These are phyloP conservation scores for Drosophila dunni DNA, from an alignment of 1,140 invertebrate species.

Conservation along the genomic window DNA sequence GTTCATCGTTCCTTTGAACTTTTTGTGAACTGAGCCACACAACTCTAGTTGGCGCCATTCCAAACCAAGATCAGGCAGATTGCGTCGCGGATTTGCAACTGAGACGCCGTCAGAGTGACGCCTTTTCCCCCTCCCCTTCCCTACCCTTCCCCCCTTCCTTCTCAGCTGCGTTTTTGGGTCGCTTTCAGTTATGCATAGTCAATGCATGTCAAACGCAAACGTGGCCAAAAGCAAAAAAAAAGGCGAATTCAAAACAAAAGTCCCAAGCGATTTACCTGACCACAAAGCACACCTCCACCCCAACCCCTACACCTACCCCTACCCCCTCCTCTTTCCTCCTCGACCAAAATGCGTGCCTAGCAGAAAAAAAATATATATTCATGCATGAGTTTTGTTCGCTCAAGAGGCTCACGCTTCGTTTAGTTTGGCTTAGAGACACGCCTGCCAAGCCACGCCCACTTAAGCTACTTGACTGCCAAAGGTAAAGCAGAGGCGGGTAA, in stretches of 20 bases:
- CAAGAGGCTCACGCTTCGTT: constrained; percentile 49
- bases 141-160: no score
- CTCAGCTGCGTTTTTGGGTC: constrained; percentile 1
- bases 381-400: constrained; percentile 51
- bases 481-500: not conserved
- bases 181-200: constrained; percentile 63
- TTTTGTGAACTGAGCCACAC: no score
- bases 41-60: constrained; percentile 47
- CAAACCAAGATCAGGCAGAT: constrained; percentile 69
- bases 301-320: not conserved
- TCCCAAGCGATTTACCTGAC: constrained; percentile 69
- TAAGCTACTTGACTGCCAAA: constrained; percentile 1
- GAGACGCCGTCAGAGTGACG: constrained; percentile 50
- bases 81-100: constrained; percentile 60
- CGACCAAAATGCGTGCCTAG: constrained; percentile 60
- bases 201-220: constrained; percentile 78
- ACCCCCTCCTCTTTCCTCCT: not conserved
- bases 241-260: constrained; percentile 56
- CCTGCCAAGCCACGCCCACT: constrained; percentile 14
- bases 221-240: constrained; percentile 47
- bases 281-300: constrained; percentile 52
- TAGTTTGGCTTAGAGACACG: constrained; percentile 52
- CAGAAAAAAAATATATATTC: constrained; percentile 45
- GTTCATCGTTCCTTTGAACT: no score
- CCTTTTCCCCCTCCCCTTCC: not conserved